phyloP scores from a whole-genome alignment of 2,888 invertebrate genomes.

The Melanargia galathea region DNA sequence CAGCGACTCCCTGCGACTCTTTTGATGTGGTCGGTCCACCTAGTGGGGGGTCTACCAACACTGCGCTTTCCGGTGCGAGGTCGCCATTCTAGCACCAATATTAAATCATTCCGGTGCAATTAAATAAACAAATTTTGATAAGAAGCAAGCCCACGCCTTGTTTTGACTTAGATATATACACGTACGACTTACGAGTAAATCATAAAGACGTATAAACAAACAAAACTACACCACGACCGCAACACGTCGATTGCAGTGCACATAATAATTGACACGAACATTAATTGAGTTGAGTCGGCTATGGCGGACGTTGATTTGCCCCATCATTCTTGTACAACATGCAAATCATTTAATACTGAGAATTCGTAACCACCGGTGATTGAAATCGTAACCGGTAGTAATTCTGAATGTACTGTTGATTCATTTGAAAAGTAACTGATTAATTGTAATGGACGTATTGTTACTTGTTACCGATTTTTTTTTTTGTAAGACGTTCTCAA shows the following conservation, averaged over 20 bases:
- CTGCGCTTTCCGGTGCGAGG: too few species aligned
- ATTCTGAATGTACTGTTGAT: background rate
- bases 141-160: background rate
- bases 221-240: slow-evolving; percentile 21
- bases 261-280: slow-evolving; percentile 32
- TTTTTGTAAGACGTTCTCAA: too few species aligned
- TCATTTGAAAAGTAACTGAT: too few species aligned
- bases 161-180: background rate
- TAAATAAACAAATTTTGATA: background rate
- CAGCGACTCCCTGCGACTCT: too few species aligned
- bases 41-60: too few species aligned
- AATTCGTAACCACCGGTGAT: background rate
- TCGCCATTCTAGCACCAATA: too few species aligned
- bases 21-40: too few species aligned
- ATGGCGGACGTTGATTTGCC: slow-evolving; percentile 31
- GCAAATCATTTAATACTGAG: slow-evolving; percentile 20
- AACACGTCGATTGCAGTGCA: slow-evolving; percentile 32
- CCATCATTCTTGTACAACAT: slow-evolving; percentile 24
- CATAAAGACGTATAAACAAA: slow-evolving; percentile 8
- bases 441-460: too few species aligned
- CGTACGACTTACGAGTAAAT: background rate
- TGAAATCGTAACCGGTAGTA: background rate
- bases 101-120: too few species aligned
- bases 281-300: slow-evolving; percentile 31
- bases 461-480: too few species aligned